Base-by-base conservation (phyloP, 2,113 vertebrate species). In the Cyprinodon variegatus region DNA sequence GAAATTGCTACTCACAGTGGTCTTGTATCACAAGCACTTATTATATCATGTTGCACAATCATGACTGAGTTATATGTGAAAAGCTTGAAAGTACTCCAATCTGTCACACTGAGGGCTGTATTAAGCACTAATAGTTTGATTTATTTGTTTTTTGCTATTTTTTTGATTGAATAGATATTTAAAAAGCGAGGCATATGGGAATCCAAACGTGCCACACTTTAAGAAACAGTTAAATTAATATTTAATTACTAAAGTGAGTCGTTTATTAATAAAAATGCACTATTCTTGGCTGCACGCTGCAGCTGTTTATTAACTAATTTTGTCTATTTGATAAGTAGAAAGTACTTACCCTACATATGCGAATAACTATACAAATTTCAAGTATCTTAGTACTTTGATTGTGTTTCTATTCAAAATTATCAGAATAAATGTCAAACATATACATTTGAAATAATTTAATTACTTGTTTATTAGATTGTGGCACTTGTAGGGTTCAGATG, bases 1-100 rank as follows among this genome's bases (percentile, higher is more conserved):
- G 89, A 93, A 93, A 92, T 89, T 81, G 84, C 84, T 84, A 81
- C 86, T 90, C 88, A 91, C 79, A 90, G 86, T 73, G 68, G 70
- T 79, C 83, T 88, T 93, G 83, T 91, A 77, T 88, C 81, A 76
- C 80, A 76, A 84, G 77, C 76, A 74, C 69, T 83, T 76, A 76
- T 76, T 81, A 81, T 76, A 81, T 68, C 46, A 77, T 81, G 81
- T 80, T 77, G 87, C 83, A 79, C 57, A 75, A 83, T 80, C 81
- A 68, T 80, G 72, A 83, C 69, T 81, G 79, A 62, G 72, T 81
- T 89, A 66, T 85, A 81, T 70, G 63, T 71, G 70, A 65, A 72
- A 60, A 38, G 53, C 72, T 73, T 78, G 39, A 82, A 78, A 85
- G 73, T 68, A 71, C 65, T 74, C 60, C 65, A 14, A 17, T 50